Conservation (phyloP, 2,113 vertebrate species). For the Protobothrops flavoviridis region DNA sequence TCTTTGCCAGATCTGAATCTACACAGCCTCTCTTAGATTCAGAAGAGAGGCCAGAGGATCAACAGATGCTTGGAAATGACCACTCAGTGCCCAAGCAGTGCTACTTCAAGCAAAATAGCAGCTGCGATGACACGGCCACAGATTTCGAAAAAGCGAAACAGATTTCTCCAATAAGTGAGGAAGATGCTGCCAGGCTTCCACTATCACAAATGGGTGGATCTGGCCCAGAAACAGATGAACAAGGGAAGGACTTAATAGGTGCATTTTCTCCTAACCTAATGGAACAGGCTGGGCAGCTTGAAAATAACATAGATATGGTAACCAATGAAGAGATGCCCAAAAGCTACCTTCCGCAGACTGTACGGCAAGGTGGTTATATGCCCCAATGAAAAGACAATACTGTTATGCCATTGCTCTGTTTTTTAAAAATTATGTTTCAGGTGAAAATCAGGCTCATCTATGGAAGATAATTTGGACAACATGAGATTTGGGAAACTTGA, state of each 20-base stretch:
- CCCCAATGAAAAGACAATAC: constrained; percentile 78
- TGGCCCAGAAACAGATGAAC: constrained; percentile 66
- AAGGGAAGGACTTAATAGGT: constrained; percentile 48
- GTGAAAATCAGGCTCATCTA: constrained; percentile 34
- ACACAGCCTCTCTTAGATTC: constrained; percentile 92
- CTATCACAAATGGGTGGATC: constrained; percentile 63
- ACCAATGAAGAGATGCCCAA: constrained; percentile 68
- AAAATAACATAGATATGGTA: constrained; percentile 37
- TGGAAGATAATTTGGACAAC: constrained; percentile 14
- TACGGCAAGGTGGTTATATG: constrained; percentile 82
- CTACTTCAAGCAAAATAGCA: constrained; percentile 75
- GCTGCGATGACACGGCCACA: constrained; percentile 54
- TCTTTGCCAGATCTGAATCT: constrained; percentile 90
- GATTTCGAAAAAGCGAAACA: constrained; percentile 68
- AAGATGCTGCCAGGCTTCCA: constrained; percentile 64
- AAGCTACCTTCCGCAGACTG: constrained; percentile 86
- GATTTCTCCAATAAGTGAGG: constrained; percentile 49
- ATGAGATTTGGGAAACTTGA: not conserved
- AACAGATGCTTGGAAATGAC: constrained; percentile 52
- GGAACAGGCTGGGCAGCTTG: constrained; percentile 53
- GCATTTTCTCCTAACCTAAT: constrained; percentile 48
- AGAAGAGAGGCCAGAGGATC: constrained; percentile 83
- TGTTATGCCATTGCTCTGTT: constrained; percentile 44
- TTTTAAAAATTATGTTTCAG: constrained; percentile 47
- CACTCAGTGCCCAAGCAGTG: constrained; percentile 55